A percentile compares a stretch with the other conserved stretches of the same genome.
phyloP scores from a whole-genome alignment of 2,113 vertebrate species.

The Planiliza haematocheilus region DNA sequence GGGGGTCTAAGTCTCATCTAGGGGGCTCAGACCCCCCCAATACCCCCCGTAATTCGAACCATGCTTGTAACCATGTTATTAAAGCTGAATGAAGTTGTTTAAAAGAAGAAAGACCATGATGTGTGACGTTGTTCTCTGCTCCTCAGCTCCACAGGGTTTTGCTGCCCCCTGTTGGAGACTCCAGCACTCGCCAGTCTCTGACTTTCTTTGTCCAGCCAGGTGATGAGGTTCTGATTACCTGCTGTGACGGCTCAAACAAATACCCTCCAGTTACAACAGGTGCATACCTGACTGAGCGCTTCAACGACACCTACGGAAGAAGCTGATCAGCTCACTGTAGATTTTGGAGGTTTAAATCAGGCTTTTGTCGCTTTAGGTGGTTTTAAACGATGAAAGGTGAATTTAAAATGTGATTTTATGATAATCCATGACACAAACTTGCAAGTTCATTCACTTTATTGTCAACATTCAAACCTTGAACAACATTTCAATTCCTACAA shows the following conservation, averaged over 20 bases:
- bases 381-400: background rate
- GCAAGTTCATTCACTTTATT: slow-evolving; percentile 64
- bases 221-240: slow-evolving; percentile 70
- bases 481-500: slow-evolving; percentile 8
- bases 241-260: slow-evolving; percentile 78
- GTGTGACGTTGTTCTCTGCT: background rate
- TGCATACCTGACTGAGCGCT: slow-evolving; percentile 60
- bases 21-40: too few species aligned
- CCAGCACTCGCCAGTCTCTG: slow-evolving; percentile 77
- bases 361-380: background rate
- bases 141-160: slow-evolving; percentile 79
- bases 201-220: slow-evolving; percentile 82
- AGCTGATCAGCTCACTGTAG: background rate
- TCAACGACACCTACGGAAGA: slow-evolving; percentile 48
- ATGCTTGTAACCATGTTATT: too few species aligned
- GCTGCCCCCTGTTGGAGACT: slow-evolving; percentile 75
- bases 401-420: background rate
- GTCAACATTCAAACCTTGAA: slow-evolving; percentile 47
- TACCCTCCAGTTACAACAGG: slow-evolving; percentile 70
- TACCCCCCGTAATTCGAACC: too few species aligned
- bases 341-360: background rate
- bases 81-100: too few species aligned
- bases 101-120: too few species aligned
- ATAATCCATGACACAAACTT: slow-evolving; percentile 2
- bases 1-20: too few species aligned